A percentile compares a stretch with the other conserved stretches of the same genome.
Conservation (phyloP, 2,888 invertebrate species). For the Melinaea marsaeus region DNA sequence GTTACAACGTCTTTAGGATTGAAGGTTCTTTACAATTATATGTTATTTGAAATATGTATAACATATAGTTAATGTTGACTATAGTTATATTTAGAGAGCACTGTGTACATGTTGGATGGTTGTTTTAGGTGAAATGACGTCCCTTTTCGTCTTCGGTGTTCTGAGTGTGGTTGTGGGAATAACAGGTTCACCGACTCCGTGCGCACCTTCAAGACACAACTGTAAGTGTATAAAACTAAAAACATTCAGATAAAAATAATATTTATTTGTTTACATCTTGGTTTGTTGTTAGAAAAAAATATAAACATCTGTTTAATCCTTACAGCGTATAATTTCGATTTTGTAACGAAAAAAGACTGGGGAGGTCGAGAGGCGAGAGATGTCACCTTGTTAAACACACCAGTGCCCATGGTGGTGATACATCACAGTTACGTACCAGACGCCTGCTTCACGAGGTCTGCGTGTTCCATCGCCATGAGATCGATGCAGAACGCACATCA, state of each 20-base stretch:
- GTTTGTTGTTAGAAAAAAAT: too few relatives aligned
- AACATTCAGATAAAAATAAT: too few relatives aligned
- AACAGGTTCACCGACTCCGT: background rate
- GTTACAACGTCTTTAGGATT: background rate
- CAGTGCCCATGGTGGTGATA: slow-evolving; percentile 81
- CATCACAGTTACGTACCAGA: slow-evolving; percentile 82
- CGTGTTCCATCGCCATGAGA: slow-evolving; percentile 79
- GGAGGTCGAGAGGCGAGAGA: slow-evolving; percentile 71
- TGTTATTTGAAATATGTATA: too few relatives aligned
- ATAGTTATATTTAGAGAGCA: too few relatives aligned
- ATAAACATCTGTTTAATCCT: background rate
- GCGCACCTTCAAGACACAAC: background rate
- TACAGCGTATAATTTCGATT: slow-evolving; percentile 24
- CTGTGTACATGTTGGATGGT: background rate
- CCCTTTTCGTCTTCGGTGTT: background rate
- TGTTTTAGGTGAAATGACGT: background rate
- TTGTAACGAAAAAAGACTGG: slow-evolving; percentile 73
- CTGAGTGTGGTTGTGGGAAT: background rate
- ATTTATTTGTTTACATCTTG: too few relatives aligned
- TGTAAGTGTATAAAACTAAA: background rate
- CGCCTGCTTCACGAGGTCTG: slow-evolving; percentile 71
- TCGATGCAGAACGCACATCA: slow-evolving; percentile 82
- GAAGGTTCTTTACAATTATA: too few relatives aligned
- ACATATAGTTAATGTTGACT: too few relatives aligned
- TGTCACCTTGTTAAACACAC: slow-evolving; percentile 67